These are phyloP conservation scores for Brassicogethes aeneus DNA, from an alignment of 2,888 invertebrate genomes.

Conservation along the genomic window DNA sequence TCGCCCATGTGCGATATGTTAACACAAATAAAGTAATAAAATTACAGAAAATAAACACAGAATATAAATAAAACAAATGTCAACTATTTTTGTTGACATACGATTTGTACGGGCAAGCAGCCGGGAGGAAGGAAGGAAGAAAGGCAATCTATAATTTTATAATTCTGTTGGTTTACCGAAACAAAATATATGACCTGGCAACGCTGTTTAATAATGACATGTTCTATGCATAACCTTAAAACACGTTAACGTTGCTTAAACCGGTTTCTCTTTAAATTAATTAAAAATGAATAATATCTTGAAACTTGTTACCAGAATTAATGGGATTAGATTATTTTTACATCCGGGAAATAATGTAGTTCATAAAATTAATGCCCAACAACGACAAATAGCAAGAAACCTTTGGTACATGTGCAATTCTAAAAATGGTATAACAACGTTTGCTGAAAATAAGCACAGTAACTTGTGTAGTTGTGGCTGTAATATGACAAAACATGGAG, in stretches of 20 bases:
- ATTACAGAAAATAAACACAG: too few relatives aligned
- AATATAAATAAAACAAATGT: too few relatives aligned
- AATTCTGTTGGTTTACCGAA: too few relatives aligned
- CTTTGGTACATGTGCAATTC: constrained; percentile 63
- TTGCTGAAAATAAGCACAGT: constrained; percentile 47
- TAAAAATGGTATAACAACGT: constrained; percentile 26
- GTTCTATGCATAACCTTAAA: background rate
- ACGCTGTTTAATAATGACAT: too few relatives aligned
- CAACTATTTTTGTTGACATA: too few relatives aligned
- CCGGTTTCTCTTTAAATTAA: background rate
- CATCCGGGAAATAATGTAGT: constrained; percentile 31
- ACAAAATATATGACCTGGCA: too few relatives aligned
- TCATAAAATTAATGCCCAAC: constrained; percentile 25
- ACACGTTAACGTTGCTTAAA: background rate
- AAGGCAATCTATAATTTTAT: too few relatives aligned
- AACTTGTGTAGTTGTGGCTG: constrained; percentile 62
- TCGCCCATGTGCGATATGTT: too few relatives aligned
- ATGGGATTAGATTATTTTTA: constrained; percentile 25
- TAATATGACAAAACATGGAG: constrained; percentile 43
- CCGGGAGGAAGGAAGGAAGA: too few relatives aligned
- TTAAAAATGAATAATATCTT: constrained; percentile 61
- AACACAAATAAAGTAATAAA: too few relatives aligned
- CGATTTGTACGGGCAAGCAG: too few relatives aligned
- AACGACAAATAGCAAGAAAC: constrained; percentile 56
- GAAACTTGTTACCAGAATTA: constrained; percentile 49